Percentiles rank a stretch among this genome's conserved stretches.
Conservation (phyloP, 2,888 invertebrate genomes). For the Limnephilus auricula region DNA sequence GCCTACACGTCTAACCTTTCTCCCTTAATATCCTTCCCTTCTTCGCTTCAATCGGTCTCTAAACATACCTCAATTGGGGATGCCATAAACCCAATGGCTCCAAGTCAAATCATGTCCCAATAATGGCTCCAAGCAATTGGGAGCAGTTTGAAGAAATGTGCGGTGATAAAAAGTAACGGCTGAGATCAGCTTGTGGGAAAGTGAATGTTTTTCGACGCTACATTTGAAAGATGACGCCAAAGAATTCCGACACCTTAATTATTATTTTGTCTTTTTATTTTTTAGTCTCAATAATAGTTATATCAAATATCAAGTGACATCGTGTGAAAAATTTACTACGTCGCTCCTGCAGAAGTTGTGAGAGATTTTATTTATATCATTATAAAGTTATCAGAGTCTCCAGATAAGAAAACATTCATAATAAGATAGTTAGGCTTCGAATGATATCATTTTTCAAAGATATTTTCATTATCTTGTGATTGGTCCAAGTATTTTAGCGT, state of each 20-base stretch:
- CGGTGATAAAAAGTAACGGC: too few relatives aligned
- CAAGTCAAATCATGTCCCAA: too few relatives aligned
- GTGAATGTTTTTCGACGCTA: background rate
- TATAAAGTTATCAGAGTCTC: too few relatives aligned
- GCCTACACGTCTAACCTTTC: too few relatives aligned
- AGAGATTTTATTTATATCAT: background rate
- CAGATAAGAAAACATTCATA: too few relatives aligned
- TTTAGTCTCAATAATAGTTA: background rate
- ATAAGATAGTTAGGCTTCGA: background rate
- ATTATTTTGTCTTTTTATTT: too few relatives aligned
- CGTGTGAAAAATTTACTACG: background rate
- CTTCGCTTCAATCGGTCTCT: too few relatives aligned
- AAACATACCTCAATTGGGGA: too few relatives aligned
- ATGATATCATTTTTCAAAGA: background rate
- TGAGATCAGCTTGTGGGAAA: background rate
- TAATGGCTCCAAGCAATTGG: too few relatives aligned
- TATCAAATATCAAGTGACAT: background rate
- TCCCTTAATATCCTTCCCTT: too few relatives aligned
- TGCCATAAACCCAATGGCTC: too few relatives aligned
- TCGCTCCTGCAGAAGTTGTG: background rate
- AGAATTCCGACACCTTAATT: background rate
- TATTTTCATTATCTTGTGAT: background rate
- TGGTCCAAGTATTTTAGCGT: background rate
- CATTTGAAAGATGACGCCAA: background rate
- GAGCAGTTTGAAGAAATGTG: too few relatives aligned